These are phyloP conservation scores for Pyrrhosoma nymphula DNA, from an alignment of 2,888 invertebrate species.

Conservation along the genomic window DNA sequence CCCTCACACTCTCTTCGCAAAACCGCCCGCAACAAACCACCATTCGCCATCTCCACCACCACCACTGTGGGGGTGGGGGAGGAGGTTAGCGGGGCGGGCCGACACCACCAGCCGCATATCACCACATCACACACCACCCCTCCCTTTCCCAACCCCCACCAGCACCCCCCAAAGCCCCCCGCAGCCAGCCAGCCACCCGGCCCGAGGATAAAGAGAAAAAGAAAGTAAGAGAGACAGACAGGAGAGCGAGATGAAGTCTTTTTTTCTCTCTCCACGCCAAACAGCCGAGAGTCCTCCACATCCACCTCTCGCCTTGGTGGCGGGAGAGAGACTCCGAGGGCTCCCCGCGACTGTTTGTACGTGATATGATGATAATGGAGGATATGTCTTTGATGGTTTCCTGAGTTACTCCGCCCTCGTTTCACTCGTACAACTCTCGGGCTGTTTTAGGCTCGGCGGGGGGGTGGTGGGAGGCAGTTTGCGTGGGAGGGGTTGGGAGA, in stretches of 20 bases:
- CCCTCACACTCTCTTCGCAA: background rate
- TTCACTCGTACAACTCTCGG: background rate
- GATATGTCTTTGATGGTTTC: constrained; percentile 58
- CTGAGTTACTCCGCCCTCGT: constrained; percentile 29
- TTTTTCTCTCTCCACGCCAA: too few species aligned
- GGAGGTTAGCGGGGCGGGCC: too few species aligned
- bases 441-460: background rate
- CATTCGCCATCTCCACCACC: background rate
- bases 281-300: too few species aligned
- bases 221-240: too few species aligned
- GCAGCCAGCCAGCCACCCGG: background rate
- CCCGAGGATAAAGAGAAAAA: too few species aligned
- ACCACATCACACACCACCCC: background rate
- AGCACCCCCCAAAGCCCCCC: too few species aligned
- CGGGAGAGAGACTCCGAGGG: background rate
- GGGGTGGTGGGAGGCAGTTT: background rate
- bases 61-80: background rate
- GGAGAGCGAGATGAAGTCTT: too few species aligned
- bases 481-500: background rate
- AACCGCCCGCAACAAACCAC: background rate
- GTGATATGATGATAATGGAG: constrained; percentile 59
- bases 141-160: background rate
- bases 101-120: background rate
- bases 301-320: too few species aligned
- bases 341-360: background rate